Base-by-base conservation (phyloP, 53 echinoderm and acorn worm species). In the Glandiceps talaboti region DNA sequence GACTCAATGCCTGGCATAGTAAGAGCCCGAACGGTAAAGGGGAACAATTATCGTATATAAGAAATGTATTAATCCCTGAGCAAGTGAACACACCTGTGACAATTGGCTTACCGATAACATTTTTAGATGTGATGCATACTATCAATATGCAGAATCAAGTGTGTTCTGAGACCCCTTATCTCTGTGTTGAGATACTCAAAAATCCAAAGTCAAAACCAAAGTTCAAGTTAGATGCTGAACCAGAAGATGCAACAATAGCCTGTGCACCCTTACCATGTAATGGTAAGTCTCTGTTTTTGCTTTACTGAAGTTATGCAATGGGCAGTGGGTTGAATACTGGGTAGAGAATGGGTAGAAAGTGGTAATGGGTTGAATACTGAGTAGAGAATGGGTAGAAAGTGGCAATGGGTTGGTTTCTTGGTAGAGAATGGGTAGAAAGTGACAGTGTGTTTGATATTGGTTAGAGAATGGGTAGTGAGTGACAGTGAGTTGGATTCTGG, bases 151-250 rank as follows among this genome's bases (percentile, higher is more conserved):
- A 85, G 0, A 86, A 82, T 1, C 74, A 89, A 73, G 85, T 81
- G 74, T 94, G 94, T 32, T 30, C 75, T 25, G 94, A 92, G 26
- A 91, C 79, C 77, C 80, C 87, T 26, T 92, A 88, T 76, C 77
- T 94, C 28, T 94, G 94, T 76, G 30, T 92, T 74, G 92, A 94
- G 80, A 88, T 94, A 79, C 75, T 92, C 14, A 86, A 90, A 78
- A 88, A 90, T 31, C 80, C 86, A 27, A 85, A 79, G 25, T 84
- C 94, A 0, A 75, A 86, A 28, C 92, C 92, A 26, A 79, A 88
- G 27, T 94, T 90, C 31, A 29, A 29, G 29, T 89, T 89, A 76
- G 76, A 87, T 27, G 84, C 90, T 33, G 76, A 82, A 6, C 32
- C 79, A 45, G 6, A 6, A 12, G 64, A 45, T 12, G 64, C 64